These are phyloP conservation scores for Phalacrocorax aristotelis DNA, from an alignment of 2,113 vertebrate genomes.

Conservation along the genomic window DNA sequence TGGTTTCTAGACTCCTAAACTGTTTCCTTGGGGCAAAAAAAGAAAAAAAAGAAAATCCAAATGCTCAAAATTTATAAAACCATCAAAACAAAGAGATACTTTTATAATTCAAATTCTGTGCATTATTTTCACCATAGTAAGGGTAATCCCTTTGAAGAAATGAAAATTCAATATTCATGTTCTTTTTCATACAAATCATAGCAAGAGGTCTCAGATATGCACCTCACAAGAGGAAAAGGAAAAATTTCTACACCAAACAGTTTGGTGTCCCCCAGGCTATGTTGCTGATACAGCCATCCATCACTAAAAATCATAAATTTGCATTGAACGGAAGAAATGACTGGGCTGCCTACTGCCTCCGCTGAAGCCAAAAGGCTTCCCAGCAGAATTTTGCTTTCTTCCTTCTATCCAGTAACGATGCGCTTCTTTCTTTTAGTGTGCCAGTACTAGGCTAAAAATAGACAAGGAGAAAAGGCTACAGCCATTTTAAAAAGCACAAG, in stretches of 20 bases:
- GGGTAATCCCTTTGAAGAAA: neutral
- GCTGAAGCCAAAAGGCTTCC: neutral
- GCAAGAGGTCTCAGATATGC: neutral
- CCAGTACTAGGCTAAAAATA: neutral
- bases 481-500: neutral
- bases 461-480: neutral
- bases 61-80: neutral
- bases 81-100: accelerated
- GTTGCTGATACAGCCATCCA: neutral
- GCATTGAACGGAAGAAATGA: conserved; percentile 15
- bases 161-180: neutral
- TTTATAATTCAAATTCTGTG: neutral
- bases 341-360: neutral
- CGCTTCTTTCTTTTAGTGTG: neutral
- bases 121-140: neutral
- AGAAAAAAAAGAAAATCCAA: neutral
- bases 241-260: neutral
- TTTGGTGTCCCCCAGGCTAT: neutral
- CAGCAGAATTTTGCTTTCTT: neutral
- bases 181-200: neutral
- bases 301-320: conserved; percentile 53
- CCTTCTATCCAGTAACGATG: neutral
- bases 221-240: neutral
- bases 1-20: neutral
- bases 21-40: neutral